These are phyloP conservation scores for Megaceryle alcyon DNA, from an alignment of 2,797 vertebrate genomes.

Conservation along the genomic window DNA sequence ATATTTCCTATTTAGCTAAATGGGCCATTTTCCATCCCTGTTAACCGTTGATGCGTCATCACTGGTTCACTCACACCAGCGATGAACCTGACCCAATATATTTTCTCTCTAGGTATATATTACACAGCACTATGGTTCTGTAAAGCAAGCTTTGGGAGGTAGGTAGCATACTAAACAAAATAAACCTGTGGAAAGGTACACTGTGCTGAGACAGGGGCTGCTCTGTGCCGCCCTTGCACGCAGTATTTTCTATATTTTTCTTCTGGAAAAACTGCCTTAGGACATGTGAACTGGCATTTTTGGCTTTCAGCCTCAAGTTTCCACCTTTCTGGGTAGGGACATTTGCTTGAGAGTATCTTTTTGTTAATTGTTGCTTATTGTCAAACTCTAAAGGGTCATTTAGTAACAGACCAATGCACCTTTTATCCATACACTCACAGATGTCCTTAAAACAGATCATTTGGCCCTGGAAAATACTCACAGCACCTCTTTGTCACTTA, in stretches of 20 bases:
- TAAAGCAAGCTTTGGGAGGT: conserved; percentile 3
- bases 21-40: conserved; percentile 9
- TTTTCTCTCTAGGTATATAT: conserved; percentile 2
- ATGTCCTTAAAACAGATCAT: neutral
- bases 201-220: neutral
- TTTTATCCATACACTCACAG: neutral
- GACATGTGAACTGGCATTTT: neutral
- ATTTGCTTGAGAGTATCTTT: neutral
- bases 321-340: neutral
- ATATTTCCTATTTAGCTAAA: neutral
- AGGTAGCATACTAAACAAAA: conserved; percentile 49
- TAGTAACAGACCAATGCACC: neutral
- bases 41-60: neutral
- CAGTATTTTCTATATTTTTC: neutral
- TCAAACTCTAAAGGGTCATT: neutral
- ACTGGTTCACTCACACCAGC: neutral
- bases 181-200: neutral
- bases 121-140: neutral
- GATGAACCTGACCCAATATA: neutral
- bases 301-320: neutral
- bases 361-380: conserved; percentile 13
- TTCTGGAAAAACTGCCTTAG: neutral
- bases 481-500: neutral
- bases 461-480: neutral
- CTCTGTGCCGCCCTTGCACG: neutral